Base-by-base conservation (phyloP, 2,113 vertebrate genomes). In the Argyrosomus japonicus region DNA sequence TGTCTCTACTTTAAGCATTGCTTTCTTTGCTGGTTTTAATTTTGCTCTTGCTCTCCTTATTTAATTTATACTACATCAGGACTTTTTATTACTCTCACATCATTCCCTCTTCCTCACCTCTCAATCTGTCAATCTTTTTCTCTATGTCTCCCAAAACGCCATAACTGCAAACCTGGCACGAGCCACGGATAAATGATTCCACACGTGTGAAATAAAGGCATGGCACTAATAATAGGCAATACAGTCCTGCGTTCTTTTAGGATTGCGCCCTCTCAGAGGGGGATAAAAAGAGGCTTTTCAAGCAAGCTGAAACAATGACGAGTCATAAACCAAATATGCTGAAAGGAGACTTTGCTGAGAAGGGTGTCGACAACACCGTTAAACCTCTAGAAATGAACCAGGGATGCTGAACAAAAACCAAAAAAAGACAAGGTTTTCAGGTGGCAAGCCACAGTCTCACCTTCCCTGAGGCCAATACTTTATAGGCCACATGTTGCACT, bases 151-250 rank as follows among this genome's bases (percentile, higher is more conserved):
- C 63, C 74, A 69, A 88, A 90, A 89, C 48, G 40, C 81, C 77
- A 75, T 84, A 86, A 82, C 71, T 80, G 68, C 68, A 63, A 90
- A 82, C 70, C 88, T 95, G 95, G 94, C 94, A 92, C 56, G 57
- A 48, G 84, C 43, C 65, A 45, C 4, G 61, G 57, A 83, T 94
- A 95, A 96, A 93, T 81, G 90, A 91, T 95, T 94, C 95, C 94
- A 95, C 94, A 82, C 86, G 86, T 83, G 87, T 88, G 84, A 91
- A 94, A 87, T 91, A 91, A 92, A 93, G 88, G 85, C 88, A 77
- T 27, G 62, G 74, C 73, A 82, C 79, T 91, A 90, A 85, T 87
- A 93, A 88, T 85, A 87, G 70, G 21, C 84, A 89, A 93, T 80
- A 91, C 77, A 70, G 78, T 53, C 60, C 70, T 27, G 70, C 77